phyloP scores from a whole-genome alignment of 1,140 invertebrate species.

The Caenorhabditis latens region DNA sequence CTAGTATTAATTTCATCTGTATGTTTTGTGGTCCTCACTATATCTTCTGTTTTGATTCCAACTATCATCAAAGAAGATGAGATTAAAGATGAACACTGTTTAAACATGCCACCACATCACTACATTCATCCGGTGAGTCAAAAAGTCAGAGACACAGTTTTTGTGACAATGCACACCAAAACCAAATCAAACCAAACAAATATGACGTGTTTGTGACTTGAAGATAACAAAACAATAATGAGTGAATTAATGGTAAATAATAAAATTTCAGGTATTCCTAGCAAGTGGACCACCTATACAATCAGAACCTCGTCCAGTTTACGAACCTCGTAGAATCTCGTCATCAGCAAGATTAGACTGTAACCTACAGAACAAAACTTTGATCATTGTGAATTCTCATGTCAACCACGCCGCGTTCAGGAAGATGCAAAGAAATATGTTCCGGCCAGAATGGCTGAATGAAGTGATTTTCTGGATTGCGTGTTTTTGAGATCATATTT shows the following conservation, averaged over 20 bases:
- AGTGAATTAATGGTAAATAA: not conserved
- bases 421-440: conserved; percentile 22
- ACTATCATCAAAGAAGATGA: conserved; percentile 9
- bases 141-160: not conserved
- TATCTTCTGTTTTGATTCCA: conserved; percentile 11
- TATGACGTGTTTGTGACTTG: not conserved
- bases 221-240: not conserved
- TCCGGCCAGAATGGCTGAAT: not conserved
- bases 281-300: conserved; percentile 19
- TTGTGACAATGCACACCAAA: not conserved
- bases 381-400: conserved; percentile 25
- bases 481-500: too few species aligned
- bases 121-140: conserved; percentile 35
- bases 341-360: not conserved
- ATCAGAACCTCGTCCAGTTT: not conserved
- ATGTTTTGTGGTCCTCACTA: not conserved
- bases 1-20: not conserved
- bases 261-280: conserved; percentile 19
- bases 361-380: conserved; percentile 24
- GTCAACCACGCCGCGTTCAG: not conserved
- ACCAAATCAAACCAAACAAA: not conserved
- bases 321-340: not conserved
- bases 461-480: not conserved
- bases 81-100: conserved; percentile 5
- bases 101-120: conserved; percentile 41